Base-by-base conservation (phyloP, 2,888 invertebrate genomes). In the Drosophila sordidula region DNA sequence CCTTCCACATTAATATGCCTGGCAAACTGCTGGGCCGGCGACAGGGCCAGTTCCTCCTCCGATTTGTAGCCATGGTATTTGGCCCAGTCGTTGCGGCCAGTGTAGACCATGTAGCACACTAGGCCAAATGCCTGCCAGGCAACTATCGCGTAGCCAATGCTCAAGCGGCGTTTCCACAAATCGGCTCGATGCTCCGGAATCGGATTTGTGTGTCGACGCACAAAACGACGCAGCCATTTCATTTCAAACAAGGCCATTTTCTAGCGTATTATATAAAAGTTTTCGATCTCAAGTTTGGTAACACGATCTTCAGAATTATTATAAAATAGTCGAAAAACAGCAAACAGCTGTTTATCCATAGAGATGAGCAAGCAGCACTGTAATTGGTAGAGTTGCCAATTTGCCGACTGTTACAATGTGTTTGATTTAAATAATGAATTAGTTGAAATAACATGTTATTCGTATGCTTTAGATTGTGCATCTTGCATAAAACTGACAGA, bases 121-220 rank as follows among this genome's bases (percentile, higher is more conserved):
- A 94, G 80, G 9, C 95, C 96, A 88, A 95, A 95, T 0, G 95
- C 95, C 91, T 96, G 95, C 96, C 96, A 96, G 12, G 95, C 95
- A 8, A 95, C n/a, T 44, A 96, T 58, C 36, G 94, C 94, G 86
- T 96, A 96, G 0, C 91, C 92, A 65, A 95, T 69, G 70, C 95
- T 94, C 0, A 96, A 90, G 22, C 95, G 93, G 6, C 93, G 92
- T 89, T 95, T 95, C 95, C 95, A 95, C 8, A 93, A 44, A 2
- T 91, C 83, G 0, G 96, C 96, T 34, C 90, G 91, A 12, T 93
- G 91, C 75, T 92, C 90, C 1, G 92, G 90, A 56, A 94, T 93
- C 0, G 93, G 93, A 46, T 89, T 93, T 22, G 93, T 94, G 72
- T 93, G 79, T 25, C 92, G 90, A 45, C 94, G 90, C 4, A 94